Percentiles rank a stretch among this genome's conserved stretches.
Conservation (phyloP, 2,113 vertebrate genomes). For the Planiliza haematocheilus region DNA sequence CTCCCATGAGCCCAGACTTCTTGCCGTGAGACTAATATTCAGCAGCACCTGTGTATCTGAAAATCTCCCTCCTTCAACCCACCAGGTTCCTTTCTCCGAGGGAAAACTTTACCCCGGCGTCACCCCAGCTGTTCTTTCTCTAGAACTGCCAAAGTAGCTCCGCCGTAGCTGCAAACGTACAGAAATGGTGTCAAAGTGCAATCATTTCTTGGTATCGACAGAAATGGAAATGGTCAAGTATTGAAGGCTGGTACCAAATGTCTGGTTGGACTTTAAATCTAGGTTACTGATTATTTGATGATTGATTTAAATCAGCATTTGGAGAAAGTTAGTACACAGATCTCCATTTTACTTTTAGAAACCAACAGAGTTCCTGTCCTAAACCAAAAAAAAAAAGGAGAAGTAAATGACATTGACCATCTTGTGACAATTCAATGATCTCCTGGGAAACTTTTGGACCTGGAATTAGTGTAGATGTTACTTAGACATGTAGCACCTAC, state of each 20-base stretch:
- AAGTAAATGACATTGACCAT: too few species aligned
- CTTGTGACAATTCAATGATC: too few species aligned
- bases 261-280: too few species aligned
- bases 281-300: too few species aligned
- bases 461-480: too few species aligned
- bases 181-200: slow-evolving; percentile 19
- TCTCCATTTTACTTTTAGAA: too few species aligned
- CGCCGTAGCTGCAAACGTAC: slow-evolving; percentile 27
- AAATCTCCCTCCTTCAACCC: slow-evolving; percentile 49
- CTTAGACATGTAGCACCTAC: too few species aligned
- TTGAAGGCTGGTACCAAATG: background rate
- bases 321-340: too few species aligned
- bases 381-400: too few species aligned
- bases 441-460: too few species aligned
- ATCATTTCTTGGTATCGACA: background rate
- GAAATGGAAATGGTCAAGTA: slow-evolving; percentile 1
- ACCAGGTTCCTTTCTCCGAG: slow-evolving; percentile 48
- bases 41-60: slow-evolving; percentile 71
- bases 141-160: slow-evolving; percentile 42
- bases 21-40: slow-evolving; percentile 72
- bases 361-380: too few species aligned
- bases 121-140: slow-evolving; percentile 56
- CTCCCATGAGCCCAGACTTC: slow-evolving; percentile 61
- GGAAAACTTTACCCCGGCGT: slow-evolving; percentile 43
- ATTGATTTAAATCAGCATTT: too few species aligned